These are phyloP conservation scores for Austrofundulus limnaeus DNA, from an alignment of 2,113 vertebrate species.

Conservation along the genomic window DNA sequence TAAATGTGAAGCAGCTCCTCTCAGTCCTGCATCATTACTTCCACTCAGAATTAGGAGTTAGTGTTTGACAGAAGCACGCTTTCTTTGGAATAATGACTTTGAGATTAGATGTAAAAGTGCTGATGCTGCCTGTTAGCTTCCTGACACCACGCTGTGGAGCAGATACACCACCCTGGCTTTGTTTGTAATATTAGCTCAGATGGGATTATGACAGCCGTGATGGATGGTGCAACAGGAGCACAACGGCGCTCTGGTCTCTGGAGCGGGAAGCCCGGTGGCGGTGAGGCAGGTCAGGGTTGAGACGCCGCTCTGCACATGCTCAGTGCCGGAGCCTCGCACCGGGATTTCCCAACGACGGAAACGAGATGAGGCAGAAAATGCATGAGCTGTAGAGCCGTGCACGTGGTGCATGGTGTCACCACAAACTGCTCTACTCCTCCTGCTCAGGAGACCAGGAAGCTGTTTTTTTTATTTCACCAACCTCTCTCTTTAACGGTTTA, in stretches of 20 bases:
- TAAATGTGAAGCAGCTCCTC: too few relatives aligned
- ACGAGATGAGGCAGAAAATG: constrained; percentile 42
- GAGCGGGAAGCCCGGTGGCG: constrained; percentile 15
- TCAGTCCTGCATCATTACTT: neutral
- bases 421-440: constrained; percentile 9
- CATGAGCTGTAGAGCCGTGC: constrained; percentile 31
- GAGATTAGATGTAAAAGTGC: constrained; percentile 3
- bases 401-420: constrained; percentile 10
- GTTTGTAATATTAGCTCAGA: constrained; percentile 60
- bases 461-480: constrained; percentile 12
- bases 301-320: constrained; percentile 34
- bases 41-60: too few relatives aligned
- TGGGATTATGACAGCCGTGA: constrained; percentile 61
- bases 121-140: constrained; percentile 2
- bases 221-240: constrained; percentile 55
- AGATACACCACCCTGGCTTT: constrained; percentile 40
- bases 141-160: constrained; percentile 17
- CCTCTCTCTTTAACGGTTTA: constrained; percentile 50
- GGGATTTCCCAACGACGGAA: constrained; percentile 8
- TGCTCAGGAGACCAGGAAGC: neutral
- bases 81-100: neutral
- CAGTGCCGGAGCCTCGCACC: neutral
- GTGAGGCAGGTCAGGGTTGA: constrained; percentile 50
- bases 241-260: constrained; percentile 32
- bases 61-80: neutral